phyloP scores from a whole-genome alignment of 2,113 vertebrate genomes.

The Mustela lutreola region DNA sequence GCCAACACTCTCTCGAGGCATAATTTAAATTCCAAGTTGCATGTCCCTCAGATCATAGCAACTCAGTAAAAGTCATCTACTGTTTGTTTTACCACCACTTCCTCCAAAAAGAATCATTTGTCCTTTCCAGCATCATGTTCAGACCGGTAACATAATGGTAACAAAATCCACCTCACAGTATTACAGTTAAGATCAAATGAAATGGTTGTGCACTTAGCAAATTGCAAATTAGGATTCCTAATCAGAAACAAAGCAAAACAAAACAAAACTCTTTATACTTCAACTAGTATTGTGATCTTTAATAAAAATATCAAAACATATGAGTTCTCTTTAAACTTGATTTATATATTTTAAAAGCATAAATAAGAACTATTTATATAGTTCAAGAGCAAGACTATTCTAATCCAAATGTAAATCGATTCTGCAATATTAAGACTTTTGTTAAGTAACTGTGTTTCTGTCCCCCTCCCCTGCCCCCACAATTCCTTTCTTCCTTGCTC shows the following conservation, averaged over 20 bases:
- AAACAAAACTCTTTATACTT: not conserved
- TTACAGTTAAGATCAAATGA: not conserved
- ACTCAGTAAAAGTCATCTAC: not conserved
- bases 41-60: not conserved
- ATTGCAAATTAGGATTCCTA: not conserved
- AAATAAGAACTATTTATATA: no score
- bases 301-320: not conserved
- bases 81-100: not conserved
- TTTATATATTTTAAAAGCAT: not conserved
- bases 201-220: not conserved
- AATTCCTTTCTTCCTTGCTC: constrained; percentile 56
- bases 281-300: constrained; percentile 18
- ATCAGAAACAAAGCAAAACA: not conserved
- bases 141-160: not conserved
- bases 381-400: constrained; percentile 39
- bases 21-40: not conserved
- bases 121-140: not conserved
- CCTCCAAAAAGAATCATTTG: not conserved
- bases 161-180: not conserved
- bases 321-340: not conserved
- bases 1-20: not conserved
- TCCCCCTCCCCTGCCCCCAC: not conserved
- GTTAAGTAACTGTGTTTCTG: constrained; percentile 5
- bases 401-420: constrained; percentile 51
- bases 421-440: constrained; percentile 37